Evolutionary conservation across 2,888 invertebrate genomes (phyloP).

Genomic region (Andricus quercusramuli): DNA sequence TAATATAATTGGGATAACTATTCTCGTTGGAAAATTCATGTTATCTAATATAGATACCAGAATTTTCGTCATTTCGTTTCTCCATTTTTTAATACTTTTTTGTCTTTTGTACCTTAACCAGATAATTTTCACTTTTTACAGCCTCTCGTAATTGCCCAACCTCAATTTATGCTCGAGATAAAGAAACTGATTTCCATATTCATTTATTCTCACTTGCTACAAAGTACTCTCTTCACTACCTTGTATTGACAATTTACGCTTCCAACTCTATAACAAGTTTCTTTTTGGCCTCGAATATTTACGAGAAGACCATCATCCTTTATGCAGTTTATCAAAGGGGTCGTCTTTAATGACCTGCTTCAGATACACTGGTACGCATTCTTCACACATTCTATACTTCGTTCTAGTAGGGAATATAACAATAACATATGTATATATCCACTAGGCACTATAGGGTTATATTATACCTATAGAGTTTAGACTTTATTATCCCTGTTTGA

Average conservation of each 20-base stretch:
- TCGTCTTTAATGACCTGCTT: conserved; percentile 16
- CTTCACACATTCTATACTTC: background rate
- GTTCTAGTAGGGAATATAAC: background rate
- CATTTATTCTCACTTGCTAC: background rate
- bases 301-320: background rate
- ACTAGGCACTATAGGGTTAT: background rate
- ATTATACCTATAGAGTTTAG: too few relatives aligned
- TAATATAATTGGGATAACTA: too few relatives aligned
- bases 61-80: too few relatives aligned
- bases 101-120: background rate
- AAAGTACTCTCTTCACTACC: background rate
- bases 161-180: background rate
- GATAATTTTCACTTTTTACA: background rate
- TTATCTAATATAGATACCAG: too few relatives aligned
- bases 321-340: conserved; percentile 12
- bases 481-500: background rate
- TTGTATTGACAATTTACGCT: background rate
- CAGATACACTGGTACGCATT: background rate
- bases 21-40: too few relatives aligned
- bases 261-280: background rate
- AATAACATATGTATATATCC: conserved; percentile 1
- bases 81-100: too few relatives aligned
- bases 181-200: conserved; percentile 17
- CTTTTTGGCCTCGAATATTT: background rate
- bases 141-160: background rate